Percentiles rank a stretch among this genome's conserved stretches.
Conservation (phyloP, 2,113 vertebrate genomes). For the Chinchilla lanigera region DNA sequence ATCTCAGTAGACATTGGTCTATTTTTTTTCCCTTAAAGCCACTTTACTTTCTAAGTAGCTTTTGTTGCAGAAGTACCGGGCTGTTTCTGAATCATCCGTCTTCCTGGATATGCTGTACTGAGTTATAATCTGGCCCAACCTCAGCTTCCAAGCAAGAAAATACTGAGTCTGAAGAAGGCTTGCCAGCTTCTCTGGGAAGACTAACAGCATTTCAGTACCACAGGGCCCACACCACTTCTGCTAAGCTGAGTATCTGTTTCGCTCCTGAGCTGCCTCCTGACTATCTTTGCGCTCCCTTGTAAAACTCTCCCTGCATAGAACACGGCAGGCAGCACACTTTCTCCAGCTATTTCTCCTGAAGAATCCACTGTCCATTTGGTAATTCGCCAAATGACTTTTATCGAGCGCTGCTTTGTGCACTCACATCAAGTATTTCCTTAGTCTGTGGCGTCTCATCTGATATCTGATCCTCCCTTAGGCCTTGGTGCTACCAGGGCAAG, state of each 20-base stretch:
- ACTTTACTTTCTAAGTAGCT: background rate
- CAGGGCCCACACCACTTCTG: background rate
- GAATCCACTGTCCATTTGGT: background rate
- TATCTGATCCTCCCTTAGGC: background rate
- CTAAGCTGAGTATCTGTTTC: background rate
- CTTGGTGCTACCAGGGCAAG: background rate
- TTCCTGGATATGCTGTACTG: background rate
- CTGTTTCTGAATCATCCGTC: background rate
- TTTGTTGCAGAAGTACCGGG: background rate
- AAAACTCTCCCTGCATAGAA: background rate
- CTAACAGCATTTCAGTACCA: too few relatives aligned
- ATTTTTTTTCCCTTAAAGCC: background rate
- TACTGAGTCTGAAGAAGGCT: background rate
- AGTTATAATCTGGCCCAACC: background rate
- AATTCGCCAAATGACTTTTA: background rate
- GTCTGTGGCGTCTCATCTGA: accelerated
- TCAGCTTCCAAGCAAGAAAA: background rate
- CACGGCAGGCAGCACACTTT: background rate
- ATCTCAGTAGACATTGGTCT: background rate
- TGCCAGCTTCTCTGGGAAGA: background rate
- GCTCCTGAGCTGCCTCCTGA: background rate
- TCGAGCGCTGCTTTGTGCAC: accelerated
- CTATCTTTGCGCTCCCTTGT: background rate
- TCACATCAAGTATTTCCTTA: background rate
- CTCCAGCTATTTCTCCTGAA: background rate